These are phyloP conservation scores for Drosophila anomelani DNA, from an alignment of 2,888 invertebrate genomes.

Conservation along the genomic window DNA sequence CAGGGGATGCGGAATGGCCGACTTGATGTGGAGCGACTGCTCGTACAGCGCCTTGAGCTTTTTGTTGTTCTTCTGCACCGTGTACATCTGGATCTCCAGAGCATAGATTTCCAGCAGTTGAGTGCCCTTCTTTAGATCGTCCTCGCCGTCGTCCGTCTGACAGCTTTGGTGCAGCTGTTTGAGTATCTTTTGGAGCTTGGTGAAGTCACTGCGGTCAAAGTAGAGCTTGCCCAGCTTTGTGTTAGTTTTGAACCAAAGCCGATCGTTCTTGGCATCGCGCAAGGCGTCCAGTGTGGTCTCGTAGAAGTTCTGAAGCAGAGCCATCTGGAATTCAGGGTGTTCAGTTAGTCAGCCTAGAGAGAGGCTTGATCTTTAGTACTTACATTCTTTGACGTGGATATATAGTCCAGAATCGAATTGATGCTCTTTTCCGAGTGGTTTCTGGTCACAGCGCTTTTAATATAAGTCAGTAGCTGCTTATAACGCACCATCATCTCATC, in stretches of 20 bases:
- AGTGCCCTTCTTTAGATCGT: constrained; percentile 98
- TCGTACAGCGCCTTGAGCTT: constrained; percentile 98
- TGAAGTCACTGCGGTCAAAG: constrained; percentile 97
- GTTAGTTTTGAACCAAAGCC: constrained; percentile 99
- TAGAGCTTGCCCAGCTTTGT: constrained; percentile 99
- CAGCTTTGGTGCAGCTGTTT: constrained; percentile 99
- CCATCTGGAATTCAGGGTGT: constrained; percentile 90
- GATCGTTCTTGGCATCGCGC: constrained; percentile 99
- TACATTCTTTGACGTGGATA: constrained; percentile 99
- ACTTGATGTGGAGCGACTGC: constrained; percentile 98
- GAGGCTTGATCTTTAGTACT: constrained; percentile 80
- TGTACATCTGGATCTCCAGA: constrained; percentile 99
- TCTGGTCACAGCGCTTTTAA: constrained; percentile 99
- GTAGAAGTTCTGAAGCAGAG: constrained; percentile 98
- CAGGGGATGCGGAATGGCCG: constrained; percentile 99
- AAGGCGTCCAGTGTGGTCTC: constrained; percentile 97
- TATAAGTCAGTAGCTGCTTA: constrained; percentile 98
- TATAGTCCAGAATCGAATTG: constrained; percentile 99
- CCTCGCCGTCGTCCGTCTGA: constrained; percentile 99
- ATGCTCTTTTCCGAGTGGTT: constrained; percentile 99
- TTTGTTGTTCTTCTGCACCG: constrained; percentile 99
- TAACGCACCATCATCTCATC: constrained; percentile 98
- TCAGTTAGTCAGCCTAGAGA: not conserved
- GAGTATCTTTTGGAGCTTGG: constrained; percentile 97
- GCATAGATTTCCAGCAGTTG: constrained; percentile 99